Percentiles rank a stretch among this genome's conserved stretches.
These are phyloP conservation scores for Trichogramma evanescens DNA, from an alignment of 2,888 invertebrate species.

Conservation along the genomic window DNA sequence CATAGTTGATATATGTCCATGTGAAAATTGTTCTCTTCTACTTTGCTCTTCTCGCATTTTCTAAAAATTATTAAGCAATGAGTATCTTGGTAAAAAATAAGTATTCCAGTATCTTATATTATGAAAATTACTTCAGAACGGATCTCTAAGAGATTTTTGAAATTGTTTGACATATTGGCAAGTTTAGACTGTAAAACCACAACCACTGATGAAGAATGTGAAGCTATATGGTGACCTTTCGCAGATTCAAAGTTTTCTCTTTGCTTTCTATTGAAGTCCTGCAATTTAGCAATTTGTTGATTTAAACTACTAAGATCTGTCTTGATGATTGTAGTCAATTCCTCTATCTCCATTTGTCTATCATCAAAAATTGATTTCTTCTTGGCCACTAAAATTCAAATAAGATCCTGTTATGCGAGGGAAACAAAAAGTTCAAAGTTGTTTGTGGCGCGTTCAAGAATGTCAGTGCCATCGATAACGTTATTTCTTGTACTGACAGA, in stretches of 20 bases:
- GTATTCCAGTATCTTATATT: conserved; percentile 1
- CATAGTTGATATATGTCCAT: conserved; percentile 57
- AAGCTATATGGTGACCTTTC: conserved; percentile 72
- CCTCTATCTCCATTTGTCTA: conserved; percentile 91
- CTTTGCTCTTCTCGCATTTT: conserved; percentile 93
- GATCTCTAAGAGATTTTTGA: conserved; percentile 95
- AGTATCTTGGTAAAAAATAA: not conserved
- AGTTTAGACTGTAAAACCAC: conserved; percentile 87
- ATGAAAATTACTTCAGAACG: conserved; percentile 68
- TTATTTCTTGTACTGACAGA: not conserved
- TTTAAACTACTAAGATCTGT: conserved; percentile 92
- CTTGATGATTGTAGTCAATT: conserved; percentile 94
- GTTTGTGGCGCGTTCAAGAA: not conserved
- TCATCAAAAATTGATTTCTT: conserved; percentile 96
- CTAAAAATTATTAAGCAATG: conserved; percentile 39
- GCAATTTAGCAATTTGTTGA: conserved; percentile 90
- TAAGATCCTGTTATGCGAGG: not conserved
- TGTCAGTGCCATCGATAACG: not conserved
- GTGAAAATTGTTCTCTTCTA: conserved; percentile 85
- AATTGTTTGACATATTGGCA: conserved; percentile 94
- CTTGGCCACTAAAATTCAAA: conserved; percentile 77
- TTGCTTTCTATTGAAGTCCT: conserved; percentile 73
- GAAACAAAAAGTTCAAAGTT: not conserved
- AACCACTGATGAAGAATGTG: conserved; percentile 89
- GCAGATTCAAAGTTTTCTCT: conserved; percentile 48